Evolutionary conservation across 2,797 vertebrate species (phyloP).

Genomic region (Oreochromis grahami): DNA sequence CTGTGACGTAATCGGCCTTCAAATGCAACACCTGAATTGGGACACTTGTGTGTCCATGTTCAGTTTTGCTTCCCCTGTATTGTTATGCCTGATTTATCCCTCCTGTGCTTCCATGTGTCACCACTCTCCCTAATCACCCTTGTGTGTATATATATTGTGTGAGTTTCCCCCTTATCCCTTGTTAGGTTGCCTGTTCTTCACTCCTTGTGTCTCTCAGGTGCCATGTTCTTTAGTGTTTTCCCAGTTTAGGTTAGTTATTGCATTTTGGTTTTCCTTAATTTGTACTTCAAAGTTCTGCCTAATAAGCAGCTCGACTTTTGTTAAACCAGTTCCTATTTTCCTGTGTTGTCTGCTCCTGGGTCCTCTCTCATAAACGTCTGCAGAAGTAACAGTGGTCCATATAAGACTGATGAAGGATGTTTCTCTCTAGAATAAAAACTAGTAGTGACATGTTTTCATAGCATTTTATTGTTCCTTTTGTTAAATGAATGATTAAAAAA

Average conservation of each 20-base stretch:
- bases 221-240: background rate
- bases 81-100: too few relatives aligned
- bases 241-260: background rate
- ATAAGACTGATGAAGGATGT: background rate
- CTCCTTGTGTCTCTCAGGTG: background rate
- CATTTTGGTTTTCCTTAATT: background rate
- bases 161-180: background rate
- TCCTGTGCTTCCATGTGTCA: background rate
- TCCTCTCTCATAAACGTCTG: fast-evolving
- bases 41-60: background rate
- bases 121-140: background rate
- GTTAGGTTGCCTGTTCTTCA: background rate
- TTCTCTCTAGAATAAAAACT: background rate
- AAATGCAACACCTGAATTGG: background rate
- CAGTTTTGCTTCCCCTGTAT: background rate
- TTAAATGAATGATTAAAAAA: fast-evolving
- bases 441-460: background rate
- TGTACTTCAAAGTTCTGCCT: fast-evolving
- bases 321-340: fast-evolving
- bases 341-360: background rate
- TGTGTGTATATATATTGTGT: background rate
- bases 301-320: fast-evolving
- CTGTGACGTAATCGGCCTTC: background rate
- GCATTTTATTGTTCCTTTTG: background rate
- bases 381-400: background rate